These are phyloP conservation scores for Drosophila helvetica DNA, from an alignment of 2,888 invertebrate genomes.

Conservation along the genomic window DNA sequence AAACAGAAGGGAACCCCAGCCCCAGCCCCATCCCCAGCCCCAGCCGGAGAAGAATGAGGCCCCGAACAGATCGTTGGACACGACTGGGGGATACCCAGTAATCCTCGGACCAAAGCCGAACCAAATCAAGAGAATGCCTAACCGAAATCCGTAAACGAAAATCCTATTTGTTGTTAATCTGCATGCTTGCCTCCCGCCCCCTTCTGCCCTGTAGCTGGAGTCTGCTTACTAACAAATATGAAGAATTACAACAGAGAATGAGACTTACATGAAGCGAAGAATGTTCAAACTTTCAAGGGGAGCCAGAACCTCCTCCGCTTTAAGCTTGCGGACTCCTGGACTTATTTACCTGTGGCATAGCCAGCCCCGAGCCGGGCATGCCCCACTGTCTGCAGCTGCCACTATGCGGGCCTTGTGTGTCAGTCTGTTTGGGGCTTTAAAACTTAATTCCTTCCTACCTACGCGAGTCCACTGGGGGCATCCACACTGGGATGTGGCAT, in stretches of 20 bases:
- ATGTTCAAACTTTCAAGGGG: too few relatives aligned
- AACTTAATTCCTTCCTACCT: constrained; percentile 53
- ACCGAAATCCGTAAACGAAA: neutral
- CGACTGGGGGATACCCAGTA: constrained; percentile 21
- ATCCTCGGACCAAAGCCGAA: too few relatives aligned
- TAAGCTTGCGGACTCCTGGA: too few relatives aligned
- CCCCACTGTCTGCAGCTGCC: neutral
- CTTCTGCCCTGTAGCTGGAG: neutral
- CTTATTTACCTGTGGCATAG: too few relatives aligned
- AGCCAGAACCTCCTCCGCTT: too few relatives aligned
- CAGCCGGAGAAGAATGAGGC: neutral
- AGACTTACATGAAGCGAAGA: too few relatives aligned
- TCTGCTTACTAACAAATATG: neutral
- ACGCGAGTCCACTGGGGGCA: constrained; percentile 2
- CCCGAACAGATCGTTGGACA: neutral
- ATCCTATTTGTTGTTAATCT: neutral
- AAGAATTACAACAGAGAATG: neutral
- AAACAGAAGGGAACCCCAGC: constrained; percentile 14
- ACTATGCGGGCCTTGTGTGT: constrained; percentile 21
- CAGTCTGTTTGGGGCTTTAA: constrained; percentile 39
- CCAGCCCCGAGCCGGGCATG: neutral
- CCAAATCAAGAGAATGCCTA: neutral
- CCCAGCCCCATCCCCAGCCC: too few relatives aligned
- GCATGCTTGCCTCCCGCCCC: neutral
- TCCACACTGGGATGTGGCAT: neutral